Percentiles rank a stretch among this genome's conserved stretches.
phyloP scores from a whole-genome alignment of 2,797 vertebrate genomes.

The Channallabes apus region DNA sequence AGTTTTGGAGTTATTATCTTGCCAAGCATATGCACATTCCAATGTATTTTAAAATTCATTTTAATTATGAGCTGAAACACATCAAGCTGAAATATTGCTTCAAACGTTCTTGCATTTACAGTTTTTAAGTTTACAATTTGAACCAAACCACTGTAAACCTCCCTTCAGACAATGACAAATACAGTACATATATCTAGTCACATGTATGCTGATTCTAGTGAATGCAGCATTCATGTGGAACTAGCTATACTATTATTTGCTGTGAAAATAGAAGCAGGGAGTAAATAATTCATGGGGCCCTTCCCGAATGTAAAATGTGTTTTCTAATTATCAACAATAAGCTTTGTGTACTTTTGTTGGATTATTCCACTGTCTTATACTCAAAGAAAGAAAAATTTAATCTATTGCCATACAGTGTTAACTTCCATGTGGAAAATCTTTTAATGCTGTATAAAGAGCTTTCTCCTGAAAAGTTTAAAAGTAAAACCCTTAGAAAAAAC shows the following conservation, averaged over 20 bases:
- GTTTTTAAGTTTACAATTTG: neutral
- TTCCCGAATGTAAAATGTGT: conserved; percentile 53
- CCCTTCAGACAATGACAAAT: neutral
- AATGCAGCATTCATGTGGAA: conserved; percentile 38
- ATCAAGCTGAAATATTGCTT: neutral
- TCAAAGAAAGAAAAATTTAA: neutral
- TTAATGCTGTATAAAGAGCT: neutral
- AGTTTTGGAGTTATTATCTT: neutral
- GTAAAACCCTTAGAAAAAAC: too few relatives aligned
- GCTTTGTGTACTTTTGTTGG: neutral
- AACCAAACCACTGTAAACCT: neutral
- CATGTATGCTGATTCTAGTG: conserved; percentile 5
- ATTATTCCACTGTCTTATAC: neutral
- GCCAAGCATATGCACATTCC: neutral
- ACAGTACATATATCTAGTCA: neutral
- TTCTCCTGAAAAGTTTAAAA: neutral
- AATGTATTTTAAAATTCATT: neutral
- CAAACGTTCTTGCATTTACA: neutral
- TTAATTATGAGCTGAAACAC: neutral
- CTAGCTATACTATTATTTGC: conserved; percentile 52
- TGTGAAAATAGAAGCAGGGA: conserved; percentile 58
- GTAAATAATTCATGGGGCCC: conserved; percentile 61
- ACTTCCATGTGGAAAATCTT: neutral
- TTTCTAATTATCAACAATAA: conserved; percentile 58
- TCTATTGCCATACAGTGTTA: neutral